These are phyloP conservation scores for Suricata suricatta DNA, from an alignment of 2,113 vertebrate species.

Conservation along the genomic window DNA sequence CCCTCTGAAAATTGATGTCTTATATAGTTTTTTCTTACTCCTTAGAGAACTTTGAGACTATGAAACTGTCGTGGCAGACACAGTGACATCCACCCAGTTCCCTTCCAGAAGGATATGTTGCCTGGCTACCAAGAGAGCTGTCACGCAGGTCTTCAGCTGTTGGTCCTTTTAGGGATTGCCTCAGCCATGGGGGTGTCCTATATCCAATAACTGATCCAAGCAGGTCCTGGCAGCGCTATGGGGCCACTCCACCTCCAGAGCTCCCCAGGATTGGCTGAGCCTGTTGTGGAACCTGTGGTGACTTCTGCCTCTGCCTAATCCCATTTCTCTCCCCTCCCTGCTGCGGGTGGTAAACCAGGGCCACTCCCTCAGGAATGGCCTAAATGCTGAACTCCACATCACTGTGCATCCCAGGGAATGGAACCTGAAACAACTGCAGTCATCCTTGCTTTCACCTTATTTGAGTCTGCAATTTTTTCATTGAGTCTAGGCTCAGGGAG, in stretches of 20 bases:
- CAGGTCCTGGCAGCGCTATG: neutral
- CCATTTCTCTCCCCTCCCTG: neutral
- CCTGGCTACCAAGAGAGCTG: neutral
- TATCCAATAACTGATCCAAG: neutral
- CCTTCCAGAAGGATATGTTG: neutral
- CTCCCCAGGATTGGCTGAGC: neutral
- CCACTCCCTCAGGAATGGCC: neutral
- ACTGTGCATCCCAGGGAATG: neutral
- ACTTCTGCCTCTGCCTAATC: neutral
- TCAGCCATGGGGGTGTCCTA: neutral
- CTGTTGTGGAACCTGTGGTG: neutral
- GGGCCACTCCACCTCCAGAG: neutral
- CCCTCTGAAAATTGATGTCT: constrained; percentile 16
- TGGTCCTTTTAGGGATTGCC: neutral
- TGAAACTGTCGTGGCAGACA: neutral
- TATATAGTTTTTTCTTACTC: neutral
- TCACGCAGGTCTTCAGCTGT: neutral
- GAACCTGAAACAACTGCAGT: neutral
- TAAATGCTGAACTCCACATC: neutral
- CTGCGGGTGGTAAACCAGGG: neutral
- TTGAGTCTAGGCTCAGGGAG: neutral
- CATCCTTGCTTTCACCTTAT: neutral
- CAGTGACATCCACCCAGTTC: neutral
- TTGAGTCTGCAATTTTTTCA: neutral
- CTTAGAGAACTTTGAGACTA: neutral